Evolutionary conservation across 2,113 vertebrate species (phyloP).

Genomic region (Peromyscus californicus): DNA sequence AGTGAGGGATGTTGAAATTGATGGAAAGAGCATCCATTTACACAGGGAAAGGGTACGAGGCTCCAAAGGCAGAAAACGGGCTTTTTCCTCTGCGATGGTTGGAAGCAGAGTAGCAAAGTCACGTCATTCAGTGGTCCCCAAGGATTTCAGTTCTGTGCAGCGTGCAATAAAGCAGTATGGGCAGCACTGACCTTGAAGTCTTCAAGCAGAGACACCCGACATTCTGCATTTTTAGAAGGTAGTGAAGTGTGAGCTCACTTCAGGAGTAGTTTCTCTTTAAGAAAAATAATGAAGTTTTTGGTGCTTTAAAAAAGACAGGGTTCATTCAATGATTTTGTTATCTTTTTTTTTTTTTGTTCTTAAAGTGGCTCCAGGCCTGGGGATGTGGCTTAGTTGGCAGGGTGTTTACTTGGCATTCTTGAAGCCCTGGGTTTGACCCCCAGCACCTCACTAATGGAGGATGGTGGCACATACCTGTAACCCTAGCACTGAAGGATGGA

Average conservation of each 20-base stretch:
- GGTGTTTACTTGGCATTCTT: background rate
- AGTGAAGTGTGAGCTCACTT: background rate
- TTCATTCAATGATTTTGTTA: background rate
- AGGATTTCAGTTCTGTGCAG: background rate
- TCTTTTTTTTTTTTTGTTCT: background rate
- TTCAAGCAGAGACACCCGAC: background rate
- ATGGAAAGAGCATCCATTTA: background rate
- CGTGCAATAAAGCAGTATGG: background rate
- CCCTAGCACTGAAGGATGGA: background rate
- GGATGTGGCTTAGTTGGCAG: background rate
- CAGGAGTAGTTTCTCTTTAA: conserved; percentile 13
- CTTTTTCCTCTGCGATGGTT: background rate
- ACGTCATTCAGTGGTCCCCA: background rate
- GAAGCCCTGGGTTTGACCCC: background rate
- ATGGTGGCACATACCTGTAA: background rate
- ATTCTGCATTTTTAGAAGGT: conserved; percentile 26
- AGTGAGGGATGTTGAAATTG: background rate
- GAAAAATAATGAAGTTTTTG: conserved; percentile 32
- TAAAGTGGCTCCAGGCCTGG: background rate
- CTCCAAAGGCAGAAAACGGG: background rate
- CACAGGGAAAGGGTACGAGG: background rate
- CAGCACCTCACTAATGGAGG: background rate
- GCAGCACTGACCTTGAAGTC: background rate
- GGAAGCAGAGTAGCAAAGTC: background rate
- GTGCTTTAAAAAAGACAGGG: conserved; percentile 28